Base-by-base conservation (phyloP, 2,113 vertebrate species). In the Origma solitaria region DNA sequence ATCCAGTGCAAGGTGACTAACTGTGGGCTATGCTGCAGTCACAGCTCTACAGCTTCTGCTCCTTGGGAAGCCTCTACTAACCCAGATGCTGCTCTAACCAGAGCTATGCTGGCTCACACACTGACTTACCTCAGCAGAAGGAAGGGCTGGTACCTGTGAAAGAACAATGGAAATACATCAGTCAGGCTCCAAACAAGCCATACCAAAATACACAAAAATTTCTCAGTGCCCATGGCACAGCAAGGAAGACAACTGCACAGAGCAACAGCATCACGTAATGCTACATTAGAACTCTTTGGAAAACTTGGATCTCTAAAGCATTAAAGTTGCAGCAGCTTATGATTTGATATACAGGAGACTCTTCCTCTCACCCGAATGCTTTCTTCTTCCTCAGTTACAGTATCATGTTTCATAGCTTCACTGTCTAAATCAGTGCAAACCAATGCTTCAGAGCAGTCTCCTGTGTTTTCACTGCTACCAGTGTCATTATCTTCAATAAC, bases 361-460 rank as follows among this genome's bases (percentile, higher is more conserved):
- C 24, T 23, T 89, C 77, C 66, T 83, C 97, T 98, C 97, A 98
- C 98, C 98, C 98, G 97, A 91, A 96, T 13, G 15, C 93, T 97
- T 97, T 98, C 97, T 96, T 97, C 97, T 96, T 97, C 96, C 90
- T 97, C 97, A 93, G 95, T 97, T 93, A 96, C 71, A 97, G 92
- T 95, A 95, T 97, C 97, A 77, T 72, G 94, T 86, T 97, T 97
- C 82, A 97, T 92, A 97, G 93, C 94, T 97, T 97, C 97, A 95
- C 82, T 94, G 90, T 94, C 97, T 97, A 97, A 68, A 93, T 97
- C 96, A 92, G 97, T 94, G 86, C 97, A 93, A 96, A 95, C 80
- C 96, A 98, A 82, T 68, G 93, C 94, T 97, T 97, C 97, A 97
- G 97, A 98, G 97, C 96, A 96, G 89, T 79, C 94, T 95, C 88